Base-by-base conservation (phyloP, 2,113 vertebrate genomes). In the Ophiodon elongatus region DNA sequence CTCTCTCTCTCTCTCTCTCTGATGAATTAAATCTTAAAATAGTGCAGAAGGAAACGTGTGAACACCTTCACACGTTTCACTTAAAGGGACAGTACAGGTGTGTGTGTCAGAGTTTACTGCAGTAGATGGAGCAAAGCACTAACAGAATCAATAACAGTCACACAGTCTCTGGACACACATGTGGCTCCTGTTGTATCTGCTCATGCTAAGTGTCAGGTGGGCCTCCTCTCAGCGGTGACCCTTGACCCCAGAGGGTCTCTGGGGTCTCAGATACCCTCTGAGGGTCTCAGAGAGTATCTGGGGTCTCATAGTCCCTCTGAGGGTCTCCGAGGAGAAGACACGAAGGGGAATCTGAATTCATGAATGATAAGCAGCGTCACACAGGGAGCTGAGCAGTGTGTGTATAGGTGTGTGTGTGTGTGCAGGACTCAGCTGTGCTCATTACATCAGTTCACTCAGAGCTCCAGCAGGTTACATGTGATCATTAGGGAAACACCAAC, bases 201-300 rank as follows among this genome's bases (percentile, higher is more conserved):
- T 78, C 66, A 89, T 0, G n/a, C 62, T 19, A n/a, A 71, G 71
- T 68, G 75, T 68, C 83, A 89, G 80, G 15, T 79, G 74, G 59
- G 45, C 39, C 62, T 39, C 50, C 50, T 23, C 31, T 60, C 75
- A 64, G 47, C 39, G 66, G 57, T 71, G 76, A 79, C 76, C 82
- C 79, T 41, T 85, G 57, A 78, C 69, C 80, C 52, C 21, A 23
- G 33, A 50, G 79, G 76, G 23, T 69, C 73, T 69, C 76, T 27
- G 54, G 67, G n/a, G n/a, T n/a, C n/a, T n/a, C n/a, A n/a, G n/a
- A n/a, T n/a, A n/a, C n/a, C n/a, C n/a, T n/a, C n/a, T n/a, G n/a
- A n/a, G n/a, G n/a, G n/a, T n/a, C n/a, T n/a, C n/a, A n/a, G n/a
- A n/a, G n/a, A n/a, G n/a, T n/a, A n/a, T n/a, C n/a, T n/a, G n/a